A percentile compares a stretch with the other conserved stretches of the same genome.
Conservation (phyloP, 2,113 vertebrate species). For the Lophura nycthemera region DNA sequence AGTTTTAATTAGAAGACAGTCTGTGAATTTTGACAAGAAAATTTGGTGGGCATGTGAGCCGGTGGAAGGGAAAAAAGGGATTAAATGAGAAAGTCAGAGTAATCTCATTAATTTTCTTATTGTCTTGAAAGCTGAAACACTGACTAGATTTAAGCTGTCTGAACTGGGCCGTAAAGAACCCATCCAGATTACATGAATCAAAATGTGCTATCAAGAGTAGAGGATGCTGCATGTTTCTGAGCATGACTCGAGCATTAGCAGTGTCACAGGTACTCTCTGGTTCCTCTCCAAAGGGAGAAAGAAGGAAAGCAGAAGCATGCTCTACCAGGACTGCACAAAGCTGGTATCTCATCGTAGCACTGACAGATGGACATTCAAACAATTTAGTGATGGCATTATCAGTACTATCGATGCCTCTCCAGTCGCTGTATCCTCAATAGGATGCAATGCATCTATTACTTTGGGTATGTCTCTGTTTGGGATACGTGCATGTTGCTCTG, state of each 20-base stretch:
- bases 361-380: neutral
- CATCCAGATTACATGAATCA: neutral
- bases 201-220: neutral
- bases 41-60: neutral
- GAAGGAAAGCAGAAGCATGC: neutral
- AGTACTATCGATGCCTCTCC: neutral
- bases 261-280: neutral
- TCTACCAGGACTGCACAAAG: too few species aligned
- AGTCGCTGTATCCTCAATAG: neutral
- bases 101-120: neutral
- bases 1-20: neutral
- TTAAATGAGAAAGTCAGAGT: neutral
- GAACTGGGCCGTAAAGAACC: neutral
- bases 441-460: neutral
- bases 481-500: too few species aligned
- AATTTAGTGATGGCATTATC: neutral
- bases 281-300: neutral
- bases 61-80: neutral
- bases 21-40: slow-evolving; percentile 11
- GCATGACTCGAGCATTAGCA: neutral
- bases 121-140: neutral
- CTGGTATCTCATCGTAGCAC: neutral
- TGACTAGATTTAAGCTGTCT: neutral
- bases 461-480: neutral
- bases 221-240: neutral